phyloP scores from a whole-genome alignment of 1,140 invertebrate species.

The Aethina tumida region DNA sequence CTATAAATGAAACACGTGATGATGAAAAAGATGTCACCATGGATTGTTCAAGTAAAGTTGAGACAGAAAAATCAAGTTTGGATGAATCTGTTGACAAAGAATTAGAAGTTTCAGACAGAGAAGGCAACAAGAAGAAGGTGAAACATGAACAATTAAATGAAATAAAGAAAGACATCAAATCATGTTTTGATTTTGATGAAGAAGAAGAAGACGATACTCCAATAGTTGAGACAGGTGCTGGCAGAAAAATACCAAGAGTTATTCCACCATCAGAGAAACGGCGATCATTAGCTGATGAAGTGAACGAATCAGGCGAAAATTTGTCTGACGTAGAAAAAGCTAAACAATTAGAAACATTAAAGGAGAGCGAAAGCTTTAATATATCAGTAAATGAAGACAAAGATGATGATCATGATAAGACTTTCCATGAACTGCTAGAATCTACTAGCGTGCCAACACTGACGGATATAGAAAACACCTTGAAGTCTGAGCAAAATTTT shows the following conservation, averaged over 20 bases:
- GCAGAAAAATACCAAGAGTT: constrained; percentile 40
- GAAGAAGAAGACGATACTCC: constrained; percentile 35
- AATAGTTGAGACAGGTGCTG: constrained; percentile 30
- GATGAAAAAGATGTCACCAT: constrained; percentile 5
- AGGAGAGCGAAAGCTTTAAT: constrained; percentile 10
- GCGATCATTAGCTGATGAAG: constrained; percentile 19
- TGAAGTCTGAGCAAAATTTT: constrained; percentile 31
- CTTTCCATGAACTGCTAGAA: constrained; percentile 44
- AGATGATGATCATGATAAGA: constrained; percentile 41
- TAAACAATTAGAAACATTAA: constrained; percentile 12
- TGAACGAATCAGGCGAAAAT: not conserved
- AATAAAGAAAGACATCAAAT: constrained; percentile 35
- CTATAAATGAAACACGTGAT: constrained; percentile 2
- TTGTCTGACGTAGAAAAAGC: constrained; percentile 5
- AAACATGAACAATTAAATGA: too few species aligned
- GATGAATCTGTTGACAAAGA: too few species aligned
- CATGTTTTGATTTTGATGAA: constrained; percentile 49
- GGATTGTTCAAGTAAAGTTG: too few species aligned
- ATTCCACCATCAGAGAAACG: constrained; percentile 28
- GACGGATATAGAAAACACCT: constrained; percentile 28
- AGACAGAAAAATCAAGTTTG: too few species aligned
- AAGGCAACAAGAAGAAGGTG: too few species aligned
- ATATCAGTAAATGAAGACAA: constrained; percentile 4
- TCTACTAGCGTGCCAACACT: constrained; percentile 44
- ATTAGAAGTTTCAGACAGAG: too few species aligned